phyloP scores from a whole-genome alignment of 2,113 vertebrate species.

The Haliaeetus leucogaster region DNA sequence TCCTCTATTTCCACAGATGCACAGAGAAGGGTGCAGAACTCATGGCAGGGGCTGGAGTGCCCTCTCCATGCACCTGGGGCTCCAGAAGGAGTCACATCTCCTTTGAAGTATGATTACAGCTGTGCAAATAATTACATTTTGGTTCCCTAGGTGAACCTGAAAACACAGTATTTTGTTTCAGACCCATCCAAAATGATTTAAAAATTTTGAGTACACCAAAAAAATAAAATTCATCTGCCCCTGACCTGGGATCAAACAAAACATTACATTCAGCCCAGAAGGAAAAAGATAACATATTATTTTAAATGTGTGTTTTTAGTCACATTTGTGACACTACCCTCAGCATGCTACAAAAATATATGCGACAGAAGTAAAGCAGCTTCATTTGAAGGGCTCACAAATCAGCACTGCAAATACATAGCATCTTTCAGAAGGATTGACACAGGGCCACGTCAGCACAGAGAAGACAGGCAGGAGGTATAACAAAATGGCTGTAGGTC shows the following conservation, averaged over 20 bases:
- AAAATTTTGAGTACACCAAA: background rate
- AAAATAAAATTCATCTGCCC: background rate
- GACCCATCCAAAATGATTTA: background rate
- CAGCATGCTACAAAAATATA: background rate
- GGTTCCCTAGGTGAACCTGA: background rate
- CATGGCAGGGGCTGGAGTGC: background rate
- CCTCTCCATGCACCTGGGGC: background rate
- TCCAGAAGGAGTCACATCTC: background rate
- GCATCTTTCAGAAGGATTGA: background rate
- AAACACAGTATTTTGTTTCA: background rate
- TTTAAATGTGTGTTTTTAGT: background rate
- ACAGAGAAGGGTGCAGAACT: background rate
- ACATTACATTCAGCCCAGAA: background rate
- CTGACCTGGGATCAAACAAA: background rate
- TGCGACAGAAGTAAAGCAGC: background rate
- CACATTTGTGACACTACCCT: accelerated
- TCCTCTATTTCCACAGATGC: background rate
- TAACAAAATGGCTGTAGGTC: background rate
- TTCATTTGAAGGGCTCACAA: background rate
- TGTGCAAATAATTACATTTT: conserved; percentile 30
- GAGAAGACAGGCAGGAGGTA: background rate
- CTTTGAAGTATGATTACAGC: background rate
- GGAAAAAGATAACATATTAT: background rate
- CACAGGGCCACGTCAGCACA: too few species aligned
- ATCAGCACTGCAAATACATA: background rate